phyloP scores from a whole-genome alignment of 2,888 invertebrate genomes.

The Bruchidius siliquastri region DNA sequence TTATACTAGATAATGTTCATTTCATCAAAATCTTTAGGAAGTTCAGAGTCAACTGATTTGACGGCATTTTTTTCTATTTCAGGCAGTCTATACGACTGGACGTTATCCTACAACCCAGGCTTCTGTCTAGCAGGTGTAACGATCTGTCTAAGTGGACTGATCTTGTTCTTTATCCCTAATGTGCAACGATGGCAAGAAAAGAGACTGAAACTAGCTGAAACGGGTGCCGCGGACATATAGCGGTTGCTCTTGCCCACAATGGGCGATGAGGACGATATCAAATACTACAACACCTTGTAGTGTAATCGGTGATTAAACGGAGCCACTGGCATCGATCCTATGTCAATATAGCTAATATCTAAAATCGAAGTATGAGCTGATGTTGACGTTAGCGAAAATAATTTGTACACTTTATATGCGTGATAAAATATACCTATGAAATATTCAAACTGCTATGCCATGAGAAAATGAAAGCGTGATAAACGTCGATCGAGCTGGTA shows the following conservation, averaged over 20 bases:
- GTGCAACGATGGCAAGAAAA: constrained; percentile 53
- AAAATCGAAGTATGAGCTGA: too few species aligned
- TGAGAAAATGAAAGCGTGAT: too few species aligned
- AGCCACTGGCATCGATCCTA: too few species aligned
- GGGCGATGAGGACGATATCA: neutral
- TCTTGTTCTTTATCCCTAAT: constrained; percentile 79
- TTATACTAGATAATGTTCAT: too few species aligned
- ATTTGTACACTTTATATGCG: too few species aligned
- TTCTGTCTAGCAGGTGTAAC: constrained; percentile 84
- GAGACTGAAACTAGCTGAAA: constrained; percentile 2
- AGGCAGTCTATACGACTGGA: constrained; percentile 81
- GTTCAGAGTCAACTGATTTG: neutral
- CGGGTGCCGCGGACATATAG: neutral
- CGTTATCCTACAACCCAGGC: constrained; percentile 75
- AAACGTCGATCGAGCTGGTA: too few species aligned
- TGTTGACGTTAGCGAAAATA: too few species aligned
- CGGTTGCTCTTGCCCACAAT: neutral
- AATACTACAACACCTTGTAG: neutral
- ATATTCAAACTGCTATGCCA: too few species aligned
- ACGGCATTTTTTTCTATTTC: constrained; percentile 34
- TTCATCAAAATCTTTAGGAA: too few species aligned
- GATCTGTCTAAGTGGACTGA: constrained; percentile 80
- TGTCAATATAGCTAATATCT: too few species aligned
- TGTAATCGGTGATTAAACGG: too few species aligned
- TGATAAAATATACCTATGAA: too few species aligned